phyloP scores from a whole-genome alignment of 2,113 vertebrate species.

The Spea multiplicata region DNA sequence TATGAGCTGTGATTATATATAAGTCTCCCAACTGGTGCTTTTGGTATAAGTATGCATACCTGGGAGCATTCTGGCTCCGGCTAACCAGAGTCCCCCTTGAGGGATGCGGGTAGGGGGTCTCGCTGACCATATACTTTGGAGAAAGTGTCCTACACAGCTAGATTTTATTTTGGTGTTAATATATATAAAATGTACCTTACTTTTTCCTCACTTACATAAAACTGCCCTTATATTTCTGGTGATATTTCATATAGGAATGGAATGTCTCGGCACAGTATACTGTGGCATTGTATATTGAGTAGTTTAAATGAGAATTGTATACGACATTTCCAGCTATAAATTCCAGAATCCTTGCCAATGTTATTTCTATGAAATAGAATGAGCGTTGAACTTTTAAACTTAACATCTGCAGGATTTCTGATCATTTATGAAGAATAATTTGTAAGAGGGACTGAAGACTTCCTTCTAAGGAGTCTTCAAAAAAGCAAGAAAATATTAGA shows the following conservation, averaged over 20 bases:
- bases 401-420: slow-evolving; percentile 32
- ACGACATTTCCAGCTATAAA: slow-evolving; percentile 38
- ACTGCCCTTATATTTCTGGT: slow-evolving; percentile 8
- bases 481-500: neutral
- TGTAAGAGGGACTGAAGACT: slow-evolving; percentile 7
- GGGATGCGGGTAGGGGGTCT: too few species aligned
- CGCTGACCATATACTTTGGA: too few species aligned
- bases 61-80: too few species aligned
- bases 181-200: too few species aligned
- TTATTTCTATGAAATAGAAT: slow-evolving; percentile 41
- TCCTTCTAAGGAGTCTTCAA: neutral
- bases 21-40: too few species aligned
- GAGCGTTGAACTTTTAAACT: slow-evolving; percentile 39
- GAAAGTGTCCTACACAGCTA: too few species aligned
- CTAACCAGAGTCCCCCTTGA: too few species aligned
- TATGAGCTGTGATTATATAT: too few species aligned
- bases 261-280: slow-evolving; percentile 27
- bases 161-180: too few species aligned
- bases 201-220: neutral
- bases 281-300: slow-evolving; percentile 33
- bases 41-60: too few species aligned
- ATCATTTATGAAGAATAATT: slow-evolving; percentile 7
- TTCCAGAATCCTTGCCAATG: slow-evolving; percentile 32
- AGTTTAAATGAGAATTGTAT: slow-evolving; percentile 38
- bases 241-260: slow-evolving; percentile 33